Base-by-base conservation (phyloP, 2,888 invertebrate genomes). In the Pammene fasciana region DNA sequence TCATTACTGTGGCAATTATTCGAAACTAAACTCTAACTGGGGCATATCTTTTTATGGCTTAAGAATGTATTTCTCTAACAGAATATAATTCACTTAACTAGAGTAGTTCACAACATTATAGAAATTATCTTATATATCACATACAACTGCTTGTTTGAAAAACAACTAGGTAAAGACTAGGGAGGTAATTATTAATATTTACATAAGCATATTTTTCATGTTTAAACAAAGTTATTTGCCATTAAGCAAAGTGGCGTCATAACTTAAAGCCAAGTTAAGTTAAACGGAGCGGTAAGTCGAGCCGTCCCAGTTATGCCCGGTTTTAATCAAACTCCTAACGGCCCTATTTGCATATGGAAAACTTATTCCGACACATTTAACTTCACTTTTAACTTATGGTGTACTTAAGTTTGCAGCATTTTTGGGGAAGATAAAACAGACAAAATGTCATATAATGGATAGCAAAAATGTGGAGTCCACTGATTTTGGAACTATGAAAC, bases 271-370 rank as follows among this genome's bases (percentile, higher is more conserved):
- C 46, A 65, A 65, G 59, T 67, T 52, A 38, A 52, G 70, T 70
- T 70, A 60, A 70, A 70, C 70, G 70, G 70, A 45, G 70, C 70
- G 70, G 52, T 41, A 70, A 60, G 52, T 62, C 41, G 14, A 46
- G 65, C 59, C 68, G 52, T 68, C 59, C 57, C 59, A 65, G 70
- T 60, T 65, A 41, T 65, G 45, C 52, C 65, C 70, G 57, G 70
- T 70, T 65, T 70, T 70, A 70, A 70, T 70, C 70, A 70, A 70
- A 70, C 65, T 65, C 64, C 26, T 70, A 70, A 65, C 65, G 65
- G 70, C 70, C 60, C 14, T 55, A 70, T 70, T 70, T 70, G 70
- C 70, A 70, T 70, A 70, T 65, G 70, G 67, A 67, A 61, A 68
- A 68, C 62, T 68, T 68, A 65, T 70, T 70, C 70, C 70, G 60